Conservation (phyloP, 2,888 invertebrate genomes). For the Xanthia togata region DNA sequence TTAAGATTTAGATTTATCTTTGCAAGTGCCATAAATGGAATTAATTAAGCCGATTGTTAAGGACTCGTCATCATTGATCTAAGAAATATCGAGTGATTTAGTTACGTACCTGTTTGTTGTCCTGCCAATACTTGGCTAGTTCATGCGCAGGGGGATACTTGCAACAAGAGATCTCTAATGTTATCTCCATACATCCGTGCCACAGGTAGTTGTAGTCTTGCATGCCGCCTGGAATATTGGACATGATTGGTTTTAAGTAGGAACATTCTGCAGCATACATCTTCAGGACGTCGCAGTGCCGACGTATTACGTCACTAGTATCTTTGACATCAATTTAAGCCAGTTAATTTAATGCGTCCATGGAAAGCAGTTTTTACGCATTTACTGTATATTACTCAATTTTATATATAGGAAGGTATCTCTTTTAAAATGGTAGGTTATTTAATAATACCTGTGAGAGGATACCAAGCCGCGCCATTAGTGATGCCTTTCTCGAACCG, state of each 20-base stretch:
- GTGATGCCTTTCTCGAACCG: slow-evolving; percentile 97
- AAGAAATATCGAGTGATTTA: background rate
- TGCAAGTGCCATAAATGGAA: background rate
- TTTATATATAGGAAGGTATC: background rate
- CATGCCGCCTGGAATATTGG: slow-evolving; percentile 93
- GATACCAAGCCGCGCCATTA: slow-evolving; percentile 98
- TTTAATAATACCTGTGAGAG: slow-evolving; percentile 91
- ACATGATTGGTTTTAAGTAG: slow-evolving; percentile 3
- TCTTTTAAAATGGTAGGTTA: slow-evolving; percentile 14
- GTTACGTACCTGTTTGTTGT: slow-evolving; percentile 93
- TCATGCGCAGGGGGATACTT: slow-evolving; percentile 96
- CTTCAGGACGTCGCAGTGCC: no score
- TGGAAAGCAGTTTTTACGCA: background rate
- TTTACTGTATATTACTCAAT: background rate
- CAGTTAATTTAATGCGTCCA: slow-evolving; percentile 13
- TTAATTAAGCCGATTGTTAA: background rate
- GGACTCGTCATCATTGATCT: background rate
- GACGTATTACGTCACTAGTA: background rate
- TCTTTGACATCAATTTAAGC: background rate
- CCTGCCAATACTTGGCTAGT: slow-evolving; percentile 96
- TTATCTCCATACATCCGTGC: slow-evolving; percentile 98
- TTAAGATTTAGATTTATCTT: no score
- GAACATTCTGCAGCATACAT: background rate
- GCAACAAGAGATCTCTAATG: slow-evolving; percentile 98
- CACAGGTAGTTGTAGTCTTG: slow-evolving; percentile 98